Percentiles rank a stretch among this genome's conserved stretches.
Conservation (phyloP, 1,140 invertebrate species). For the Drosophila kurseongensis region DNA sequence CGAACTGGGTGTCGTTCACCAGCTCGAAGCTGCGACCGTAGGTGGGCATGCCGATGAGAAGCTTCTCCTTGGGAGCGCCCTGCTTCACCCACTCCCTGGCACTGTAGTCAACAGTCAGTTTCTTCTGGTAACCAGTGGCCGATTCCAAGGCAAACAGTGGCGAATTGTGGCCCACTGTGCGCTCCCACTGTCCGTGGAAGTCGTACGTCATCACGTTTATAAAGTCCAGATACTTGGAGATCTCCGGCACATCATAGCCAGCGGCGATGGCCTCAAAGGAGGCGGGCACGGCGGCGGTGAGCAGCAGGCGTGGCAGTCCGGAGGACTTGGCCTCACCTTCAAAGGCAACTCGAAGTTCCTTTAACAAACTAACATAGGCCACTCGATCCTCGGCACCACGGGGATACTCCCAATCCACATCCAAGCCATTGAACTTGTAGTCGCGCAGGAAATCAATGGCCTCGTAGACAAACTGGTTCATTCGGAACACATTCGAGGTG, state of each 20-base stretch:
- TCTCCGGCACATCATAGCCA: conserved; percentile 97
- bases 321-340: conserved; percentile 94
- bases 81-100: conserved; percentile 96
- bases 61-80: conserved; percentile 97
- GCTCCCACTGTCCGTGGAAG: conserved; percentile 97
- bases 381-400: conserved; percentile 93
- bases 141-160: conserved; percentile 95
- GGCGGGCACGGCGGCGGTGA: conserved; percentile 96
- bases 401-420: conserved; percentile 99
- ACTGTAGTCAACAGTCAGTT: conserved; percentile 95
- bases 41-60: conserved; percentile 97
- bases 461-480: conserved; percentile 98
- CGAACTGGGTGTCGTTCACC: conserved; percentile 94
- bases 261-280: conserved; percentile 96
- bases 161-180: conserved; percentile 96
- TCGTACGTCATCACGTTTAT: conserved; percentile 98
- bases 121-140: conserved; percentile 95
- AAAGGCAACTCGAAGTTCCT: conserved; percentile 93
- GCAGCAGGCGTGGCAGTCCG: conserved; percentile 91
- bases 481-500: conserved; percentile 94
- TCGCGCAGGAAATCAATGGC: conserved; percentile 96
- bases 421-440: conserved; percentile 95
- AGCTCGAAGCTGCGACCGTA: conserved; percentile 98
- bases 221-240: conserved; percentile 96
- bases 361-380: conserved; percentile 91